Base-by-base conservation (phyloP, 2,113 vertebrate species). In the Oreotrochilus melanogaster region DNA sequence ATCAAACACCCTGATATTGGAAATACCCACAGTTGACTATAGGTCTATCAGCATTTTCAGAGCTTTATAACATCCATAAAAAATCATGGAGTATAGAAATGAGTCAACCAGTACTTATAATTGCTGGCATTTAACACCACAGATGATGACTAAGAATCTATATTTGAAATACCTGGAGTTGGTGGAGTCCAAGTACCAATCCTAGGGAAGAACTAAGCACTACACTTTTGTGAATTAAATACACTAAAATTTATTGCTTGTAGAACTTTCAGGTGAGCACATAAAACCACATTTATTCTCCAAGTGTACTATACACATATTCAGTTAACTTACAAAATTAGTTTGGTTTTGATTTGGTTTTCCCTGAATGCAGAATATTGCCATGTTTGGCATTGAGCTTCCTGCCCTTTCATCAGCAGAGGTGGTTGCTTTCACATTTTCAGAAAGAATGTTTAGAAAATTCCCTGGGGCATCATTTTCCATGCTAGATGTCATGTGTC, bases 101-200 rank as follows among this genome's bases (percentile, higher is more conserved):
- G 96, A 96, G 92, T 96, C 95, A 97, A 91, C 76, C 45, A 90
- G 80, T 89, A 78, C 94, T 93, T 93, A 74, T 94, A 95, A 96
- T 92, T 93, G 91, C 60, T 91, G 81, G 92, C 89, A 90, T 94
- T 95, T 94, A 96, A 74, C 73, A 62, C 47, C 42, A 86, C 71
- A 80, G 91, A 92, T 86, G 92, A 92, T 95, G 94, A 94, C 91
- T 95, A 96, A 95, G 84, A 95, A 88, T 80, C 93, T 95, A 91
- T 88, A 92, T 95, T 92, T 95, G 91, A 93, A 93, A 89, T 78
- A 93, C 83, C 83, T 90, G 92, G 85, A 95, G 78, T 39, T 92
- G 93, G 91, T 92, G 85, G 73, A 94, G 88, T 62, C 31, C 74
- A 95, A 88, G 64, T 86, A 79, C 62, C 92, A 92, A 91, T 88